These are phyloP conservation scores for Dipodomys spectabilis DNA, from an alignment of 2,113 vertebrate species.

Conservation along the genomic window DNA sequence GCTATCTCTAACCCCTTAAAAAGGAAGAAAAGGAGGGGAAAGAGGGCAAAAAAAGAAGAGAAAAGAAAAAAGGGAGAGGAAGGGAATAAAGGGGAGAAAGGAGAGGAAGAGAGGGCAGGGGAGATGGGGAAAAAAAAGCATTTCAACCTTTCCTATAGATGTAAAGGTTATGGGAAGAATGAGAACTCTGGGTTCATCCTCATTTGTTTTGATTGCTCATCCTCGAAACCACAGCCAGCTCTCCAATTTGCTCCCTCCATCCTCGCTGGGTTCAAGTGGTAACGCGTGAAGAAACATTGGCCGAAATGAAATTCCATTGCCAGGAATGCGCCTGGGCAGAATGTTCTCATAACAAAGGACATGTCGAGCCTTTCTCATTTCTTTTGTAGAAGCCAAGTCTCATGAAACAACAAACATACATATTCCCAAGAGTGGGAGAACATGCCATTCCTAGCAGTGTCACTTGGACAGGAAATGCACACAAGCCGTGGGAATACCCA, in stretches of 20 bases:
- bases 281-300: background rate
- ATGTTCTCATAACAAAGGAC: slow-evolving; percentile 71
- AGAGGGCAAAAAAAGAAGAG: background rate
- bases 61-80: background rate
- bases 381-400: slow-evolving; percentile 70
- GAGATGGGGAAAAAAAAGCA: too few relatives aligned
- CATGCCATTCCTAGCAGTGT: slow-evolving; percentile 78
- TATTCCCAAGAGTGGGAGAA: slow-evolving; percentile 68
- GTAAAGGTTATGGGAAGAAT: background rate
- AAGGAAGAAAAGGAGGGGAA: background rate
- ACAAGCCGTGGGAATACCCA: slow-evolving; percentile 81
- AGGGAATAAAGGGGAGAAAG: too few relatives aligned
- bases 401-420: slow-evolving; percentile 55
- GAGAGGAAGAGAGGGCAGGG: too few relatives aligned
- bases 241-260: background rate
- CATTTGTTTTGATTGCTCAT: slow-evolving; percentile 15
- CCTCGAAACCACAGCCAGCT: slow-evolving; percentile 4
- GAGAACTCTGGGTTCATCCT: background rate
- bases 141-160: background rate
- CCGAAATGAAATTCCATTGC: slow-evolving; percentile 48
- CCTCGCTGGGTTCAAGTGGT: background rate
- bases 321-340: slow-evolving; percentile 45
- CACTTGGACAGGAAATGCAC: slow-evolving; percentile 71
- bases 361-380: slow-evolving; percentile 53
- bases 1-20: background rate